These are phyloP conservation scores for Coremacera marginata DNA, from an alignment of 2,888 invertebrate species.

Conservation along the genomic window DNA sequence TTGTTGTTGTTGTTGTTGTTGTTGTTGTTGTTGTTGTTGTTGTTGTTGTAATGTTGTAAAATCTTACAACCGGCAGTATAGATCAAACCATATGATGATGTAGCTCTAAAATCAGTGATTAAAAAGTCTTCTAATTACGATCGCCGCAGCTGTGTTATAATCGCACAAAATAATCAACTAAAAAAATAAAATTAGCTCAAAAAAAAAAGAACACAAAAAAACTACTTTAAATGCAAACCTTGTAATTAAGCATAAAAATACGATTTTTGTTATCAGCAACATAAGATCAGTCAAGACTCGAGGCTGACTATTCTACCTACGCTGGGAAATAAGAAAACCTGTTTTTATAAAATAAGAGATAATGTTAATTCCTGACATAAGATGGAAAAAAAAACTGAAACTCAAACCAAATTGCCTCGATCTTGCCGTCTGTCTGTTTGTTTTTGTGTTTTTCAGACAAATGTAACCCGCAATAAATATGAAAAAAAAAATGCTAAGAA, in stretches of 20 bases:
- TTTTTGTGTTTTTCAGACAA: neutral
- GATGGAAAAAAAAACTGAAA: neutral
- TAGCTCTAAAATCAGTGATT: constrained; percentile 19
- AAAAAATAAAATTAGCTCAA: neutral
- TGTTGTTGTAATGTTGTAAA: neutral
- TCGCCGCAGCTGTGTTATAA: constrained; percentile 1
- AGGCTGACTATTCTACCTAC: neutral
- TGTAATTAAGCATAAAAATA: constrained; percentile 32
- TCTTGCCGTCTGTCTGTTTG: neutral
- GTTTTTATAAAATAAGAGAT: constrained; percentile 17
- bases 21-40: constrained; percentile 10
- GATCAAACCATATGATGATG: neutral
- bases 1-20: neutral
- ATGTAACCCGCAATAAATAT: neutral
- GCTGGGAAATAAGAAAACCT: constrained; percentile 19
- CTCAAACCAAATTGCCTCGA: no score
- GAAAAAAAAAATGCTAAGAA: neutral
- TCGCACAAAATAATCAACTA: neutral
- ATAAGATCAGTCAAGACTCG: neutral
- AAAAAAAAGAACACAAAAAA: neutral
- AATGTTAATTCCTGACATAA: neutral
- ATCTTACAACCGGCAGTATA: neutral
- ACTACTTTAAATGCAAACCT: constrained; percentile 9
- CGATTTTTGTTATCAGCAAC: constrained; percentile 4
- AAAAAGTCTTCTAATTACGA: constrained; percentile 6